Percentiles rank a stretch among this genome's conserved stretches.
Conservation (phyloP, 2,888 invertebrate species). For the Listrodromus nycthemerus region DNA sequence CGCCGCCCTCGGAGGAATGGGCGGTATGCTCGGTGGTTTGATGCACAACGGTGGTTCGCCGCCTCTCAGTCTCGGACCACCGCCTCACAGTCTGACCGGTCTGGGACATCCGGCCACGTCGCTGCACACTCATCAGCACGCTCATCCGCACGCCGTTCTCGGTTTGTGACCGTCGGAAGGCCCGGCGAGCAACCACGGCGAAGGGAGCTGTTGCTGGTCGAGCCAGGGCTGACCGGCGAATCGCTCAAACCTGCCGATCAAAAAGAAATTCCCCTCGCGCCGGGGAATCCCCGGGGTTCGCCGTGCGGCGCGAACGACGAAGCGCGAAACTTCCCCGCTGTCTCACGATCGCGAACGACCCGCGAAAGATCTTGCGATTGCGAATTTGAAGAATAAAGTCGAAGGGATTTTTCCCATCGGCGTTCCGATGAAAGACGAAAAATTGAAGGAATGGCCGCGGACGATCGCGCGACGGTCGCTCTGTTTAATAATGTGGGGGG, state of each 20-base stretch:
- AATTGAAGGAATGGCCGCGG: not conserved
- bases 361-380: not conserved
- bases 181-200: constrained; percentile 43
- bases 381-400: not conserved
- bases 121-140: constrained; percentile 73
- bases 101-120: constrained; percentile 70
- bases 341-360: constrained; percentile 1
- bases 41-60: constrained; percentile 74
- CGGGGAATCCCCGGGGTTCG: not conserved
- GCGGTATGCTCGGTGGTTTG: constrained; percentile 77
- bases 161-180: constrained; percentile 76
- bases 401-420: not conserved
- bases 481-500: constrained; percentile 21
- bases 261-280: constrained; percentile 31
- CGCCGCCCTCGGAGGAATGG: constrained; percentile 74
- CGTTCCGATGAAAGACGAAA: constrained; percentile 21
- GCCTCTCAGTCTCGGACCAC: constrained; percentile 69
- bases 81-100: constrained; percentile 67
- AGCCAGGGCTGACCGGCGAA: constrained; percentile 68
- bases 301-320: not conserved
- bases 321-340: not conserved
- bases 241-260: not conserved
- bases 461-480: constrained; percentile 41
- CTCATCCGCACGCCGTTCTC: constrained; percentile 74
- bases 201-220: constrained; percentile 67